These are phyloP conservation scores for Sphaerophoria taeniata DNA, from an alignment of 2,888 invertebrate species.

Conservation along the genomic window DNA sequence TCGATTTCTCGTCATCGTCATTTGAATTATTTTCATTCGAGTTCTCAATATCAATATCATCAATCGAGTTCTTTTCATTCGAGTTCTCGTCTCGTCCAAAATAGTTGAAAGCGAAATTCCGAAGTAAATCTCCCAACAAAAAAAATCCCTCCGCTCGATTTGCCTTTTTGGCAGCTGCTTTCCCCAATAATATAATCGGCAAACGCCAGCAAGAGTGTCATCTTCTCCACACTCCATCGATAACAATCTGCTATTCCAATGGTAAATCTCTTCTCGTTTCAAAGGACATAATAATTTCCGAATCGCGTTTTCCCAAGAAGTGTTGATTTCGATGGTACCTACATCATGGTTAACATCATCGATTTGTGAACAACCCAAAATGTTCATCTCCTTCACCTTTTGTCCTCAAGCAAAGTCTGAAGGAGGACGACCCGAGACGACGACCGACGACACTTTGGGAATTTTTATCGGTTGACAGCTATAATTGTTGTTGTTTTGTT, in stretches of 20 bases:
- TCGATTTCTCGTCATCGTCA: too few relatives aligned
- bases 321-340: conserved; percentile 69
- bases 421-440: conserved; percentile 1
- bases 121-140: conserved; percentile 35
- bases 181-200: neutral
- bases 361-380: conserved; percentile 34
- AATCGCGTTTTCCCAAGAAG: conserved; percentile 62
- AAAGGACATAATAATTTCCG: conserved; percentile 73
- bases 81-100: neutral
- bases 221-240: conserved; percentile 25
- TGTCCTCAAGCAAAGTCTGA: neutral
- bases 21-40: too few relatives aligned
- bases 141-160: conserved; percentile 18
- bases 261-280: conserved; percentile 46
- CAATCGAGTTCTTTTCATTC: too few relatives aligned
- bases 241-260: conserved; percentile 64
- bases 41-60: too few relatives aligned
- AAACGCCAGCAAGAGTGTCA: conserved; percentile 11
- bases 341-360: conserved; percentile 29
- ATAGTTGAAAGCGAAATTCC: conserved; percentile 22
- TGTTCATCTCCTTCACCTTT: neutral
- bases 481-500: neutral
- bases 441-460: conserved; percentile 46
- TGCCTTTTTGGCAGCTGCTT: conserved; percentile 29
- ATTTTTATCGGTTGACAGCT: conserved; percentile 64